These are phyloP conservation scores for Zaprionus kolodkinae DNA, from an alignment of 1,140 invertebrate species.

Conservation along the genomic window DNA sequence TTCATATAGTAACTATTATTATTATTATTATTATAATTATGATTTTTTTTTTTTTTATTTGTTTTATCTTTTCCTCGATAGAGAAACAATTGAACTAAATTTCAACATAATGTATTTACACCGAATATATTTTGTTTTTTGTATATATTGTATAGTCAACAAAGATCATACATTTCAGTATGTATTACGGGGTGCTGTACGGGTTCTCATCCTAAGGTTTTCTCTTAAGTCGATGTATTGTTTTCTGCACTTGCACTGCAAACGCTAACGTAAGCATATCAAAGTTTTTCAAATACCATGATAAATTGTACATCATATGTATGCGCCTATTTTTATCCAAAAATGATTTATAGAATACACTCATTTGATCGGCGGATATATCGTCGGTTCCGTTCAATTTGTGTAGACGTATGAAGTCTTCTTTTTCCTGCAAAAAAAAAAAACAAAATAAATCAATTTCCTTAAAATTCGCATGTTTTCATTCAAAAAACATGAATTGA, in stretches of 20 bases:
- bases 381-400: slow-evolving; percentile 84
- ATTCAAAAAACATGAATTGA: slow-evolving; percentile 3
- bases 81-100: slow-evolving; percentile 46
- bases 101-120: slow-evolving; percentile 39
- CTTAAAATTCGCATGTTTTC: neutral
- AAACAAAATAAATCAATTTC: slow-evolving; percentile 21
- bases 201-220: slow-evolving; percentile 1
- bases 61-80: slow-evolving; percentile 3
- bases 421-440: slow-evolving; percentile 87
- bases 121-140: slow-evolving; percentile 19
- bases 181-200: neutral
- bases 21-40: neutral
- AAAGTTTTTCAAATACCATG: slow-evolving; percentile 91
- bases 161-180: slow-evolving; percentile 13
- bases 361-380: slow-evolving; percentile 92
- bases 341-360: slow-evolving; percentile 93
- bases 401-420: slow-evolving; percentile 87
- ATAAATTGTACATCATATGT: slow-evolving; percentile 89
- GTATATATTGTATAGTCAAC: slow-evolving; percentile 16
- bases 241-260: slow-evolving; percentile 85
- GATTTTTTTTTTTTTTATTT: slow-evolving; percentile 3
- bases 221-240: slow-evolving; percentile 22
- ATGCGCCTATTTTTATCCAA: slow-evolving; percentile 90
- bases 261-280: slow-evolving; percentile 87
- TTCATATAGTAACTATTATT: slow-evolving; percentile 19